Conservation (phyloP, 2,113 vertebrate genomes). For the Balaeniceps rex region DNA sequence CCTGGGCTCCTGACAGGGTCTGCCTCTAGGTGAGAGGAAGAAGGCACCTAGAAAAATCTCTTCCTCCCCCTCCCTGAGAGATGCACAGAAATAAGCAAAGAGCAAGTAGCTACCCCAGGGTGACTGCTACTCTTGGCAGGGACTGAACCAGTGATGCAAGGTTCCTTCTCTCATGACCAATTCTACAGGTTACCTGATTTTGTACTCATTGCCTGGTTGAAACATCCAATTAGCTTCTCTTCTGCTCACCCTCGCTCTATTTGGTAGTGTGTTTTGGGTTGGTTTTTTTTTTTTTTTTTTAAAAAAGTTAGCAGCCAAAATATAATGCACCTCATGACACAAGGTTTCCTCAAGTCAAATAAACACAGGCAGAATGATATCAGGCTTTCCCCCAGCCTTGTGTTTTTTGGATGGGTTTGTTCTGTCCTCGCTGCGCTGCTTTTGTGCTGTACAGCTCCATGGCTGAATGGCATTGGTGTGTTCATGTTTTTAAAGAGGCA, state of each 20-base stretch:
- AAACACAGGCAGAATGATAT: not conserved
- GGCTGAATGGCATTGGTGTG: not conserved
- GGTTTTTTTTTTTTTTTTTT: no score
- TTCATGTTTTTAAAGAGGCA: not conserved
- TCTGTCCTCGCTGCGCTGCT: not conserved
- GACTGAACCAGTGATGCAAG: not conserved
- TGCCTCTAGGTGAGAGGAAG: not conserved
- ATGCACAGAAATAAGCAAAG: not conserved
- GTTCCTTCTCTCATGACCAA: not conserved
- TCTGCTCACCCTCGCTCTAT: not conserved
- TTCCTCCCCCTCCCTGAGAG: not conserved
- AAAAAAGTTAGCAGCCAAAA: not conserved
- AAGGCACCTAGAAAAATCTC: not conserved
- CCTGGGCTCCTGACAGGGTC: not conserved
- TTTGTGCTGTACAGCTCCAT: not conserved
- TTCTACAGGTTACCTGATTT: not conserved
- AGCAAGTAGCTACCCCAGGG: not conserved
- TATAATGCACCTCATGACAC: not conserved
- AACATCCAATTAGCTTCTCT: not conserved
- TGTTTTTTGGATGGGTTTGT: not conserved
- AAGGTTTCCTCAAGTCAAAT: not conserved
- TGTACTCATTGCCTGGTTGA: not conserved
- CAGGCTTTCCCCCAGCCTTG: not conserved
- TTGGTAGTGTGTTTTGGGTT: no score
- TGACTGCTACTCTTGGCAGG: not conserved